Base-by-base conservation (phyloP, 1,140 invertebrate species). In the Dendrolimus punctatus region DNA sequence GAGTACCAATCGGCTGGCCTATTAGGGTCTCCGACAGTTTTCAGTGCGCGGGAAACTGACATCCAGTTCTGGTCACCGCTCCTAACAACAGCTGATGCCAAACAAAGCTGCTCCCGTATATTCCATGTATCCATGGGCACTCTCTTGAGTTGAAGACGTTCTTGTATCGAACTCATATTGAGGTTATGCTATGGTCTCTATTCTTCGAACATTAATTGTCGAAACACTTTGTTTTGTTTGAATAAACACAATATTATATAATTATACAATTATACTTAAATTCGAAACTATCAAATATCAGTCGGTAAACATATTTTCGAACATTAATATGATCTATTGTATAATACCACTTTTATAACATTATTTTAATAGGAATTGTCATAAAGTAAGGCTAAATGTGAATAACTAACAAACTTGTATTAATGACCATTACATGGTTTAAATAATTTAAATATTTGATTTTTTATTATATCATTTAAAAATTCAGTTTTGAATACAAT, bases 1-100 rank as follows among this genome's bases (percentile, higher is more conserved):
- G 95, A 96, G 78, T 96, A 98, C 94, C 95, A 98, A 77, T 98
- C 96, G 0, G 88, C 67, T 2, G 96, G 95, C 55, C 95, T 81
- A 54, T 92, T 92, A 51, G 91, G 89, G 66, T 97, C 95, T 1
- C 91, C 90, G 67, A 91, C 92, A 55, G 87, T 91, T 86, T 91
- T 95, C 64, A 91, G 89, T 55, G 88, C 92, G 58, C 96, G 87
- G 40, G 95, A 96, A 0, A 98, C 96, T 1, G 94, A 94, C 75
- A 95, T 95, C 96, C 96, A 98, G 78, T 98, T 98, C 82, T 97
- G 96, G 80, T 98, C 96, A 0, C 96, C 96, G 81, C 93, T 96
- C 67, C 94, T 91, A 2, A 93, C 86, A 0, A 98, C 96, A 36
- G 95, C 93, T 2, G 95, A 96, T 0, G 95, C 95, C 42, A 98